A percentile compares a stretch with the other conserved stretches of the same genome.
These are phyloP conservation scores for Acanthiza pusilla DNA, from an alignment of 2,797 vertebrate genomes.

Conservation along the genomic window DNA sequence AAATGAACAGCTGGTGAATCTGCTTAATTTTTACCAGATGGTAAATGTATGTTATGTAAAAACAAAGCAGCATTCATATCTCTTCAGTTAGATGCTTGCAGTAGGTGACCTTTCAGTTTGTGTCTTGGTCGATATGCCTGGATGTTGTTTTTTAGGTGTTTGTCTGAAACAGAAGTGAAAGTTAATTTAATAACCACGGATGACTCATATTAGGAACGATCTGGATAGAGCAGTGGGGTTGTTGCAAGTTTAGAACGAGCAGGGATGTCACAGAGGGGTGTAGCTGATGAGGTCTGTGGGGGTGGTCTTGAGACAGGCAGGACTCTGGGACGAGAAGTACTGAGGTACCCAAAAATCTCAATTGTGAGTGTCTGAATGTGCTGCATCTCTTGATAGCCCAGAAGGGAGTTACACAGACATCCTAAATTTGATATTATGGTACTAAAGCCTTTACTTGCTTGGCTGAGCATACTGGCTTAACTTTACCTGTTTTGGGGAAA, in stretches of 20 bases:
- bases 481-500: neutral
- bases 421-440: neutral
- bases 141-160: neutral
- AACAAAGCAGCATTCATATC: conserved; percentile 8
- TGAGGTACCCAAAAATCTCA: neutral
- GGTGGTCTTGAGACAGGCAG: neutral
- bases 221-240: neutral
- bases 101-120: conserved; percentile 40
- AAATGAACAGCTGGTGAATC: neutral
- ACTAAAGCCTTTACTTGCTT: neutral
- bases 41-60: neutral
- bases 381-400: neutral
- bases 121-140: neutral
- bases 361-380: neutral
- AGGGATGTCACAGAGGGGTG: neutral
- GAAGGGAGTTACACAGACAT: neutral
- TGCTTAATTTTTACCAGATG: conserved; percentile 40
- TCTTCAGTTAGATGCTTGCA: conserved; percentile 8
- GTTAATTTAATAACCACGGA: conserved; percentile 7
- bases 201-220: conserved; percentile 39
- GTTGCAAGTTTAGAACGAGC: neutral
- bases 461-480: neutral
- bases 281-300: neutral
- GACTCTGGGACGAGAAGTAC: neutral
- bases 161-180: conserved; percentile 47